Base-by-base conservation (phyloP, 2,113 vertebrate species). In the Origma solitaria region DNA sequence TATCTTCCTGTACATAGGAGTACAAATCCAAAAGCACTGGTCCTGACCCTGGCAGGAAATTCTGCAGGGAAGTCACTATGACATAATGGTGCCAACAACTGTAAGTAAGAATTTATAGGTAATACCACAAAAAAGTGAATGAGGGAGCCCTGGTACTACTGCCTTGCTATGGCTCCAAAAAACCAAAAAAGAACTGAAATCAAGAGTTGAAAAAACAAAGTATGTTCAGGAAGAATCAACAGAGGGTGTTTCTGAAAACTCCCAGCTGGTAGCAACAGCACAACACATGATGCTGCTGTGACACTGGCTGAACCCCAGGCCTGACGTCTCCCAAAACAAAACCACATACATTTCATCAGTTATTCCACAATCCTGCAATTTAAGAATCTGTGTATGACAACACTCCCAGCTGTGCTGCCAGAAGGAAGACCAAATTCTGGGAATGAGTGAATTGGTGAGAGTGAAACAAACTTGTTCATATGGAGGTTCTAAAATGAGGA, bases 201-300 rank as follows among this genome's bases (percentile, higher is more conserved):
- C 15, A 60, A 71, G 57, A 27, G 20, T 10, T 90, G 42, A 53
- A 70, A 72, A 86, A 88, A 66, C 24, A 60, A 82, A 92, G 60
- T 23, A 57, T 45, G 58, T 44, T 78, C 49, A 42, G 49, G 50
- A 69, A 72, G 56, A 82, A 90, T 65, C 40, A 68, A 51, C 0
- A 4, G 47, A 76, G 90, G 42, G 82, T 42, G 68, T 76, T 96
- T 60, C 72, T 90, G 80, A 96, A 85, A 88, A 71, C 38, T 86
- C 89, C 83, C 85, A 94, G 86, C 94, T 96, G 87, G 86, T 71
- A 96, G 65, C 53, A 79, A 90, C 64, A 88, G 72, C 64, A 5
- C 24, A 92, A 82, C 85, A 71, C 58, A 64, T 75, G 81, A 94
- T 1, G 18, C 72, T 87, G 87, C 84, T 53, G 68, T 92, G 93